Base-by-base conservation (phyloP, 1,140 invertebrate species). In the Anagrus nilaparvatae region DNA sequence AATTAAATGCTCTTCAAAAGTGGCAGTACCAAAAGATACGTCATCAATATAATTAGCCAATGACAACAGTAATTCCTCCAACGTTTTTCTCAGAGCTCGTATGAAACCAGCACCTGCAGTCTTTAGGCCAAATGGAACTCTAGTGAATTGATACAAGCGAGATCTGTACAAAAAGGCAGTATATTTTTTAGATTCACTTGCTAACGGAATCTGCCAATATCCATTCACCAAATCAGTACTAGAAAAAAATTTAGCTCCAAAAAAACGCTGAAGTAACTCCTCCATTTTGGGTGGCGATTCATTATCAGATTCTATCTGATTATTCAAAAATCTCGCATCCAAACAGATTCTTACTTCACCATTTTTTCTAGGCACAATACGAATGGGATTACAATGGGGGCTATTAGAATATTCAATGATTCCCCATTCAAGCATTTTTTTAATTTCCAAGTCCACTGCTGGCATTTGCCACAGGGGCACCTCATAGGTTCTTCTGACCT, bases 201-300 rank as follows among this genome's bases (percentile, higher is more conserved):
- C 38, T 14, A 65, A 46, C 0, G 55, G 52, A 5, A 63, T 52
- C 44, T 63, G 61, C 49, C 59, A 65, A 41, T 63, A 65, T 1
- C 56, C 51, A 40, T 55, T 49, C 19, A 51, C 50, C 17, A 63
- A 36, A 47, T 65, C 60, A 3, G 59, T 40, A 23, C 48, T 49
- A 13, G 53, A 52, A n/a, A 60, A 47, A 42, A 24, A 61, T 12
- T 53, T 50, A 6, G 30, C 41, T 2, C 45, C 47, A 29, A 51
- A 23, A 43, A 53, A 57, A 8, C 43, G 40, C 37, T 54, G 51
- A 17, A 62, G 29, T 4, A 63, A 28, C 38, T 60, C 59, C 20
- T 53, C 40, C 23, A 52, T 49, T 12, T 52, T 14, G 0, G 51
- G 47, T 4, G 60, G 58, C 18, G 45, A 32, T 38, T 60, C 57